Evolutionary conservation across 2,888 invertebrate species (phyloP).

Genomic region (Agrotis puta): DNA sequence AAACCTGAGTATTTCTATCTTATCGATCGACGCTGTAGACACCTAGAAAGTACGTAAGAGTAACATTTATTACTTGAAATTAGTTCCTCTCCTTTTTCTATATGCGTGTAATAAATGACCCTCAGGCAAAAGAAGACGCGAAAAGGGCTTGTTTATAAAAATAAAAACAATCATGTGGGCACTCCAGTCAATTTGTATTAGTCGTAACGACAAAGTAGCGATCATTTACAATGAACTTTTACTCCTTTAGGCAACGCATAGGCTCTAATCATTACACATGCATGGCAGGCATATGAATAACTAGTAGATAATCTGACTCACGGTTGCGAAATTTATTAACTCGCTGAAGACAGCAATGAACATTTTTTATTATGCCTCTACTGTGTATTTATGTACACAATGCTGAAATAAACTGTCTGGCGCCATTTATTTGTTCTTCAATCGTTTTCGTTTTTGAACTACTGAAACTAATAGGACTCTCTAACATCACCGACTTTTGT

Average conservation of each 20-base stretch:
- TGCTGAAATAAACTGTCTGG: conserved; percentile 55
- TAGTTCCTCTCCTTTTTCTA: conserved; percentile 29
- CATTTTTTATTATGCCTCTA: conserved; percentile 52
- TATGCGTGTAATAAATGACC: conserved; percentile 40
- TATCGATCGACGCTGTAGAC: conserved; percentile 24
- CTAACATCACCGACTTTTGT: background rate
- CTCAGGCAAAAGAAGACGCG: conserved; percentile 26
- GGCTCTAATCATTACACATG: conserved; percentile 71
- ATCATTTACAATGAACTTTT: conserved; percentile 71
- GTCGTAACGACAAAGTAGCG: conserved; percentile 64
- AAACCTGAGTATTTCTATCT: conserved; percentile 30
- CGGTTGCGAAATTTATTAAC: conserved; percentile 63
- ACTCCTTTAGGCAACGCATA: conserved; percentile 68
- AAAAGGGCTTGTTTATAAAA: conserved; percentile 43
- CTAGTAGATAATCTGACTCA: conserved; percentile 65
- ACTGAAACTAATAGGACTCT: conserved; percentile 29
- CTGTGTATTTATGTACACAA: conserved; percentile 56
- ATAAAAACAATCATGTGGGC: conserved; percentile 50
- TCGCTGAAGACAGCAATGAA: conserved; percentile 55
- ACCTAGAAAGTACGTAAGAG: conserved; percentile 17
- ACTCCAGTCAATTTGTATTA: conserved; percentile 67
- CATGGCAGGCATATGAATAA: conserved; percentile 72
- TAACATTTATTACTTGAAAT: conserved; percentile 36
- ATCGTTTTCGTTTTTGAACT: conserved; percentile 47
- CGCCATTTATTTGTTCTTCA: conserved; percentile 45